Percentiles rank a stretch among this genome's conserved stretches.
phyloP scores from a whole-genome alignment of 2,113 vertebrate species.

The Galeopterus variegatus region DNA sequence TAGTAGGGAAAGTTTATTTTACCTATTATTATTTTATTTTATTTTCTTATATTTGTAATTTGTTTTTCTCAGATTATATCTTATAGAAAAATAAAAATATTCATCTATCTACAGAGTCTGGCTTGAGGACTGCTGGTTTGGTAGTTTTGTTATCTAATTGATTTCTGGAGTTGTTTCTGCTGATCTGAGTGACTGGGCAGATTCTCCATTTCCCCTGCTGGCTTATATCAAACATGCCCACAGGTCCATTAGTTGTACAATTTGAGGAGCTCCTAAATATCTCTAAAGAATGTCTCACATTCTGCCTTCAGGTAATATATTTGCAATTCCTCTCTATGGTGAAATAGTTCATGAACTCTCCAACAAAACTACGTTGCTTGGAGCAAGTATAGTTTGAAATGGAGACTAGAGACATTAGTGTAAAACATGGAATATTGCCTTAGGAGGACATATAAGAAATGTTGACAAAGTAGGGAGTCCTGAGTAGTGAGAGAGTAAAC shows the following conservation, averaged over 20 bases:
- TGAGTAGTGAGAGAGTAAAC: neutral
- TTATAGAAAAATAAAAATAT: neutral
- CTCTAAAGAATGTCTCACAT: conserved; percentile 55
- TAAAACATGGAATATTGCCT: conserved; percentile 65
- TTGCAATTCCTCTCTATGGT: conserved; percentile 54
- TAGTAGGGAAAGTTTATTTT: neutral
- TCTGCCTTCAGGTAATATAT: conserved; percentile 53
- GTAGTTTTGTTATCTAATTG: neutral
- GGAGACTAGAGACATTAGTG: conserved; percentile 49
- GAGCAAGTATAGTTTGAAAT: conserved; percentile 52
- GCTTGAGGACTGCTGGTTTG: neutral
- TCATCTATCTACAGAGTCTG: too few species aligned
- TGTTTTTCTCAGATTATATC: neutral
- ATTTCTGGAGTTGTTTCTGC: neutral
- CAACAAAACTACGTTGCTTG: conserved; percentile 55
- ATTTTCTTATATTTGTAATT: neutral
- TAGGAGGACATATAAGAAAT: conserved; percentile 43
- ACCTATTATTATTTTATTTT: neutral
- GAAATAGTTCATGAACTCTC: conserved; percentile 59
- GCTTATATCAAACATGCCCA: neutral
- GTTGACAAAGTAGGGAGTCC: neutral
- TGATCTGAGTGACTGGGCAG: neutral
- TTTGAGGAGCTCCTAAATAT: conserved; percentile 37
- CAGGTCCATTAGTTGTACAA: neutral
- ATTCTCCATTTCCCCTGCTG: neutral